Evolutionary conservation across 2,113 vertebrate species (phyloP), one percentile per base, ranked within the genome.

Genomic region (Elephantulus edwardii): DNA sequence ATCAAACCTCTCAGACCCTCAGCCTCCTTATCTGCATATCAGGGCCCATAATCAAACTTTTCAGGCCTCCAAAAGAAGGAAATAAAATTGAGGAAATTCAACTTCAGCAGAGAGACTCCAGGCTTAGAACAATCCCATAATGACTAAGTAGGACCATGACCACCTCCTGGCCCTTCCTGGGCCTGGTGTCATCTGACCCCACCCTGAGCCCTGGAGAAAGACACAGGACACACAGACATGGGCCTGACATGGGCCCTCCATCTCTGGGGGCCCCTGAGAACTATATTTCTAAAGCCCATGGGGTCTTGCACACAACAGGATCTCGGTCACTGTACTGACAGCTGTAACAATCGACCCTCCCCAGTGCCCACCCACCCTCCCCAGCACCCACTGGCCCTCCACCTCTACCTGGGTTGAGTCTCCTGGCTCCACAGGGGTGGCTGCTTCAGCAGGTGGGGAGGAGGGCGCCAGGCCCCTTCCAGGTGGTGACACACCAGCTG

Each of bases 401-500:
- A 13, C 14, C n/a, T 10, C 54, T 83, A 89, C 89, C 66, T 93
- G 87, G 30, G 48, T 58, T 40, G 20, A 11, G 1, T 83, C 80
- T 83, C 6, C 94, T 66, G 96, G 83, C 70, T 96, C 80, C 0
- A 94, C 86, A 8, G 90, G 97, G 95, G 98, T 97, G 89, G 97
- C 95, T 33, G 96, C 97, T 44, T 97, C 97, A 35, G 98, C 97
- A 94, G 90, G 91, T 35, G 91, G 96, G 26, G 83, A 96, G 16
- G 95, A 96, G 81, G 95, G 89, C 75, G 95, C 93, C 30, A 98
- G 96, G 83, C 96, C 97, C 96, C 98, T 99, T 97, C 98, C 95
- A 89, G 97, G 97, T 0, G 96, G 97, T n/a, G 98, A 98, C 91
- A 98, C 97, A 44, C 97, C 97, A 92, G 96, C 97, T 97, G 86